Base-by-base conservation (phyloP, 2,113 vertebrate species). In the Gambusia holbrooki region DNA sequence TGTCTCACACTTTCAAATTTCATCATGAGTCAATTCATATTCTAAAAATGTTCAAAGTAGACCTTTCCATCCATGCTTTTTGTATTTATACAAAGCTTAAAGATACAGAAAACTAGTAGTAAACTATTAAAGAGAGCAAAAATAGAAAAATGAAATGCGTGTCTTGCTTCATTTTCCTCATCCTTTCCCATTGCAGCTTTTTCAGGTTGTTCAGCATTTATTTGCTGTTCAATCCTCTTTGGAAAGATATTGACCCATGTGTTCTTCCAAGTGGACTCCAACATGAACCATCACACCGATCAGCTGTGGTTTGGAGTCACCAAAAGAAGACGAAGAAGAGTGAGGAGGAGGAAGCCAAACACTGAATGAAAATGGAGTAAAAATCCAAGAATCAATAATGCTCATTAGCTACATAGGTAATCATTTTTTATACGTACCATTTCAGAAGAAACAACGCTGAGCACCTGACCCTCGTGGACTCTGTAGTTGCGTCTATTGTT, bases 231-330 rank as follows among this genome's bases (percentile, higher is more conserved):
- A 86, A 71, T 87, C 84, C 79, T 82, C 78, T 74, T 83, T 78
- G 81, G 87, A 77, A 76, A 84, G 83, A 84, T 92, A 92, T 90
- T 90, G 90, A 91, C 89, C 74, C 68, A 77, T 30, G 82, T 81
- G 62, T 84, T 74, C 88, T 81, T 89, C 83, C 88, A 76, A 69
- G 88, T 80, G 70, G 73, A 83, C 80, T 84, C 77, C 82, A 3
- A 63, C 76, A 88, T 85, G 76, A 91, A 88, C 82, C 74, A 75
- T 84, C 71, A 35, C 71, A 85, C 84, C 86, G 77, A 84, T 87
- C 88, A 77, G 45, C 68, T 7, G 74, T 61, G 19, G 51, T 70
- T 68, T 42, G 67, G 45, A 65, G 62, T n/a, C 65, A 70, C 27
- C 35, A 33, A 64, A 68, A 73, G 45, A 68, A 27, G 73, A 69